phyloP scores from a whole-genome alignment of 2,113 vertebrate species.

The Machaerirhynchus nigripectus region DNA sequence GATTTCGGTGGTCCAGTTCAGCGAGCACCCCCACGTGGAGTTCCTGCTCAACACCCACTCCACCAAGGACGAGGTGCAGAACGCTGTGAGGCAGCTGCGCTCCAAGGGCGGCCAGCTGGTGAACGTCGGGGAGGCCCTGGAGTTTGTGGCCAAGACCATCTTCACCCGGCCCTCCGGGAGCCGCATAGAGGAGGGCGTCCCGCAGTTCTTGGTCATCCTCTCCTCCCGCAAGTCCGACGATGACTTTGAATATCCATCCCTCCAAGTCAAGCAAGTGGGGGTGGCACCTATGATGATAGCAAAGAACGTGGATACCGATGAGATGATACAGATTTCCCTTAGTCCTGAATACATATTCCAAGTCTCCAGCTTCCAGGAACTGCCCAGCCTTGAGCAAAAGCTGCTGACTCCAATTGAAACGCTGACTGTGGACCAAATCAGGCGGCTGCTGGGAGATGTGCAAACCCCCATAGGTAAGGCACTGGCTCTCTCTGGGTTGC shows the following conservation, averaged over 20 bases:
- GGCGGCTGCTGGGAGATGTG: constrained; percentile 30
- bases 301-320: constrained; percentile 74
- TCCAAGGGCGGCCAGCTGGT: constrained; percentile 80
- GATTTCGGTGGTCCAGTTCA: constrained; percentile 91
- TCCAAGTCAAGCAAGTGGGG: constrained; percentile 78
- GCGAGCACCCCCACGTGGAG: constrained; percentile 81
- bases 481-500: background rate
- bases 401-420: constrained; percentile 81
- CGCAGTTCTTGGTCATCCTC: constrained; percentile 90
- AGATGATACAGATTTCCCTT: constrained; percentile 84
- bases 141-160: constrained; percentile 85
- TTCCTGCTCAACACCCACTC: constrained; percentile 86
- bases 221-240: constrained; percentile 83
- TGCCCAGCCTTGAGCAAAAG: constrained; percentile 79
- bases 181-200: constrained; percentile 89
- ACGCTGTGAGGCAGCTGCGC: constrained; percentile 72
- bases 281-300: constrained; percentile 86
- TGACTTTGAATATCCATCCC: constrained; percentile 78
- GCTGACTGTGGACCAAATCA: constrained; percentile 72
- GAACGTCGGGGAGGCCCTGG: constrained; percentile 86
- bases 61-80: constrained; percentile 84
- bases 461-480: constrained; percentile 36
- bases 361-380: constrained; percentile 82
- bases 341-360: constrained; percentile 80
- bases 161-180: constrained; percentile 89